Conservation (phyloP, 1,140 invertebrate species). For the Choristoneura fumiferana region DNA sequence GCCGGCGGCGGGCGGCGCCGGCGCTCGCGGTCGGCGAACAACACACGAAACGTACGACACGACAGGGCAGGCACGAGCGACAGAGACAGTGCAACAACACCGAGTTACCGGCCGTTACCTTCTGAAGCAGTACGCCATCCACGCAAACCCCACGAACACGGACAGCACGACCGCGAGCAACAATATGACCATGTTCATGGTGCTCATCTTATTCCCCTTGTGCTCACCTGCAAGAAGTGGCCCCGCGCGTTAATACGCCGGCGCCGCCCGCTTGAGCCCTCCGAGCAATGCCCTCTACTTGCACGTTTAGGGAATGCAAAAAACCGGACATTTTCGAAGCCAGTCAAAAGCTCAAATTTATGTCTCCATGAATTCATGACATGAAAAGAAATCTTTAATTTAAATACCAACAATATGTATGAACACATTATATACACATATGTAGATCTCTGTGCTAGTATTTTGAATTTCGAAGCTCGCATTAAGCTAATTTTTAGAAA, state of each 20-base stretch:
- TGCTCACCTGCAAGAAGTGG: constrained; percentile 83
- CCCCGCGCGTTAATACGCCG: constrained; percentile 69
- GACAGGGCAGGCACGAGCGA: constrained; percentile 63
- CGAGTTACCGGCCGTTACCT: constrained; percentile 82
- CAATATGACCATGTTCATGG: constrained; percentile 93
- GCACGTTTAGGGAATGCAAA: no score
- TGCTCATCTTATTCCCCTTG: constrained; percentile 89
- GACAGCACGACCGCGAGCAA: constrained; percentile 93
- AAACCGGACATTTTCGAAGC: no score
- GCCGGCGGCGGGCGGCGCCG: constrained; percentile 45
- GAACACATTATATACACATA: no score
- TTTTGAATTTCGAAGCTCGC: no score
- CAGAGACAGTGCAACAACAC: constrained; percentile 66
- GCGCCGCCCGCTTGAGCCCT: constrained; percentile 55
- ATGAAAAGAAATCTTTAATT: no score
- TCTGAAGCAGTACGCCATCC: constrained; percentile 95
- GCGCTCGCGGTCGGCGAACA: constrained; percentile 32
- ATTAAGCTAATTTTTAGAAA: no score
- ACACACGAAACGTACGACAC: constrained; percentile 29
- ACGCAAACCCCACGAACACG: constrained; percentile 96
- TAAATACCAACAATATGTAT: no score
- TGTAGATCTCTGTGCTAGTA: no score
- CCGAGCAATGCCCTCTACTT: constrained; percentile 55
- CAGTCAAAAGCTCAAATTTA: no score
- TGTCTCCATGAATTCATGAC: no score